phyloP scores from a whole-genome alignment of 2,797 vertebrate genomes.

The Microctenopoma steveboyesi region DNA sequence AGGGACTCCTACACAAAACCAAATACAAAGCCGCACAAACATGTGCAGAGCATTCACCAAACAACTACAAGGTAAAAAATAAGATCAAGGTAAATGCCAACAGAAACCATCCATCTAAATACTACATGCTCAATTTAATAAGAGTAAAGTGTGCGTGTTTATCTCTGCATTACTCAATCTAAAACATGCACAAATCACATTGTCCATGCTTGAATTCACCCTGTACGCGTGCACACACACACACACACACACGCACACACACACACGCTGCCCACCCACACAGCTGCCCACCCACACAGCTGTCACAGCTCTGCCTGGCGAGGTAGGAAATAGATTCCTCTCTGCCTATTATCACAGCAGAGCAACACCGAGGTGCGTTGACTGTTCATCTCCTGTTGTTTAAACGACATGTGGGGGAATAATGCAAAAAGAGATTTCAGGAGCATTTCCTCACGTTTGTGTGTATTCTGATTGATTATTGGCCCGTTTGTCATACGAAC shows the following conservation, averaged over 20 bases:
- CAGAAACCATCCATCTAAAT: conserved; percentile 15
- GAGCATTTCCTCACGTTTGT: background rate
- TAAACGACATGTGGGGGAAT: background rate
- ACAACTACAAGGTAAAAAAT: background rate
- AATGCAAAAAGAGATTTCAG: background rate
- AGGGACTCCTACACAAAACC: conserved; percentile 36
- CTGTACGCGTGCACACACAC: conserved; percentile 2
- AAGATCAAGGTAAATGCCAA: background rate
- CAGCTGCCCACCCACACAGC: conserved; percentile 56
- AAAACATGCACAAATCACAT: background rate
- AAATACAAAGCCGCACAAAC: conserved; percentile 29
- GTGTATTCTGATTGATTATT: conserved; percentile 1
- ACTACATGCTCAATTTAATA: background rate
- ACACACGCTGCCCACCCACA: conserved; percentile 37
- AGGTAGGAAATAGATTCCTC: conserved; percentile 67
- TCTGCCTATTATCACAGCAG: conserved; percentile 47
- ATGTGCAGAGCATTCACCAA: background rate
- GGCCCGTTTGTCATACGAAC: background rate
- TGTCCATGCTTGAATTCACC: background rate
- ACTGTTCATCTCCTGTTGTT: conserved; percentile 15
- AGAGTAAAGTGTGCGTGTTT: background rate
- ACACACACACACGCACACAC: background rate
- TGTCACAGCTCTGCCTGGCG: conserved; percentile 56
- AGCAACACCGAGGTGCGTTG: conserved; percentile 29
- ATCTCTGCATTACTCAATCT: too few species aligned